Conservation (phyloP, 1,140 invertebrate species). For the Laupala kohalensis region DNA sequence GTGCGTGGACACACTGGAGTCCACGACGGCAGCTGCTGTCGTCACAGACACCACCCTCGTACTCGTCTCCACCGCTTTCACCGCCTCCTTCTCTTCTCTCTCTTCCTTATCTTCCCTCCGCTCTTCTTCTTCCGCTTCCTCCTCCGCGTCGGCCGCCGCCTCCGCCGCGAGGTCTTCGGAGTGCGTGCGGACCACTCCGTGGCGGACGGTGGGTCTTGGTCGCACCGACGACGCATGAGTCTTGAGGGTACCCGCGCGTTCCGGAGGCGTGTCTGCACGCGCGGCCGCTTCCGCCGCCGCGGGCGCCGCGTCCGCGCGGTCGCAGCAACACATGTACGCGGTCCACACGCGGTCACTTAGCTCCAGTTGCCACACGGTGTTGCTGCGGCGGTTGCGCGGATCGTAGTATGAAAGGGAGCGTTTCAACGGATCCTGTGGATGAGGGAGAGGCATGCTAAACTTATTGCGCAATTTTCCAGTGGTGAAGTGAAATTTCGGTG, state of each 20-base stretch:
- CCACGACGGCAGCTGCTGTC: too few species aligned
- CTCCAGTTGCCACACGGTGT: slow-evolving; percentile 7
- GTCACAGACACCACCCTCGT: too few species aligned
- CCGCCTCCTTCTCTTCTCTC: not conserved
- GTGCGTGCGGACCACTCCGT: not conserved
- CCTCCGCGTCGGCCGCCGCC: not conserved
- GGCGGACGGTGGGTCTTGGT: not conserved
- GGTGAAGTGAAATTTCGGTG: too few species aligned
- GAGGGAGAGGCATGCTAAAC: too few species aligned
- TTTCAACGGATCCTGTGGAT: not conserved
- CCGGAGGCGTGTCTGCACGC: not conserved
- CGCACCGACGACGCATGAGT: not conserved
- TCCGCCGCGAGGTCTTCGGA: not conserved
- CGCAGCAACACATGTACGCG: slow-evolving; percentile 7
- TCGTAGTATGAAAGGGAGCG: not conserved
- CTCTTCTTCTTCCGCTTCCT: not conserved
- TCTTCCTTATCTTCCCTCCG: not conserved
- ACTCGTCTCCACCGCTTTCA: too few species aligned
- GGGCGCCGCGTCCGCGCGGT: not conserved
- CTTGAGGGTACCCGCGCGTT: not conserved
- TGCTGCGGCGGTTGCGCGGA: not conserved
- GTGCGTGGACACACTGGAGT: too few species aligned
- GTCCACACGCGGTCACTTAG: slow-evolving; percentile 7
- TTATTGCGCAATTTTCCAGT: too few species aligned
- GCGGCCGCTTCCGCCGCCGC: not conserved